phyloP scores from a whole-genome alignment of 2,888 invertebrate genomes.

The Aelia acuminata region DNA sequence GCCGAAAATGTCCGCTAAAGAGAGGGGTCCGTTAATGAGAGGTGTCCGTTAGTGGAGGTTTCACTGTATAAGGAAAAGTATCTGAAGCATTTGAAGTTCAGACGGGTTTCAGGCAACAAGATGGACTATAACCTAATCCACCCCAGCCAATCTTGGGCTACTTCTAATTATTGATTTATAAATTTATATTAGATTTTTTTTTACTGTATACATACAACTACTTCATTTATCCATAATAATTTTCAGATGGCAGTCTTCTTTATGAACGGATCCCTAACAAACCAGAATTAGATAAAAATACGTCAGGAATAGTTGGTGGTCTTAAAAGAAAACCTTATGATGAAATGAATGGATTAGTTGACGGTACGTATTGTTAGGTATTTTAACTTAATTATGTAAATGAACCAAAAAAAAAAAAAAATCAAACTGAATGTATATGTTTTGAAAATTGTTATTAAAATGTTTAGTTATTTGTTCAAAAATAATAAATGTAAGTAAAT shows the following conservation, averaged over 20 bases:
- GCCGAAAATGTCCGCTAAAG: too few relatives aligned
- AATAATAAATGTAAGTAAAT: background rate
- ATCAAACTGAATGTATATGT: slow-evolving; percentile 1
- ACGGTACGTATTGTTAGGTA: slow-evolving; percentile 72
- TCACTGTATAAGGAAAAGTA: too few relatives aligned
- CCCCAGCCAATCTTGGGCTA: too few relatives aligned
- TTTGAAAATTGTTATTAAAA: background rate
- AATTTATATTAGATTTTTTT: background rate
- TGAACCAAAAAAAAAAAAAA: slow-evolving; percentile 20
- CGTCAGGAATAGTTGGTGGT: slow-evolving; percentile 70
- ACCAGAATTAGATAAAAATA: slow-evolving; percentile 79
- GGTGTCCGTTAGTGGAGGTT: too few relatives aligned
- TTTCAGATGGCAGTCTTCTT: slow-evolving; percentile 84
- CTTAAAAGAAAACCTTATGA: slow-evolving; percentile 91
- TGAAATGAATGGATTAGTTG: slow-evolving; percentile 90
- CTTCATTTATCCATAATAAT: slow-evolving; percentile 58
- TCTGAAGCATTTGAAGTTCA: too few relatives aligned
- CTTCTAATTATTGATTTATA: too few relatives aligned
- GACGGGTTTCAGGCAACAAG: too few relatives aligned
- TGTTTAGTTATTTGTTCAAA: background rate
- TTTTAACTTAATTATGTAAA: slow-evolving; percentile 21
- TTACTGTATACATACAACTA: background rate
- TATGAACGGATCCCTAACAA: slow-evolving; percentile 91
- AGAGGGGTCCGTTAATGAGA: too few relatives aligned
- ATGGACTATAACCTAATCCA: too few relatives aligned